phyloP scores from a whole-genome alignment of 2,888 invertebrate species.

The Melieria crassipennis region DNA sequence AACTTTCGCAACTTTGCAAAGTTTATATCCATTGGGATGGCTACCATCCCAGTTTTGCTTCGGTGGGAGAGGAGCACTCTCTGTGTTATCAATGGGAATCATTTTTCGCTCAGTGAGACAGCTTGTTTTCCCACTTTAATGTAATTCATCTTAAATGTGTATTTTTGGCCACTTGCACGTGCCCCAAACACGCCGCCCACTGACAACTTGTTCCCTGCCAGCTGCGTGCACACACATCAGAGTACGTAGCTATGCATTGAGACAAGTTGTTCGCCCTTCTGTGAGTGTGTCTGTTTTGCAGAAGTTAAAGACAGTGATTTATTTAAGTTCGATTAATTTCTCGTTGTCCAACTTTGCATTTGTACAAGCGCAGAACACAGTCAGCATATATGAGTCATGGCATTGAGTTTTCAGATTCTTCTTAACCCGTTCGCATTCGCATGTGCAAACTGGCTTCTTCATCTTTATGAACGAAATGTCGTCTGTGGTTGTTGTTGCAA shows the following conservation, averaged over 20 bases:
- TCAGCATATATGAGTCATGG: no score
- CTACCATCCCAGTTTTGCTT: not conserved
- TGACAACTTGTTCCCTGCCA: no score
- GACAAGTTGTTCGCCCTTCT: not conserved
- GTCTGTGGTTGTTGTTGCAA: no score
- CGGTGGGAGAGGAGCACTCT: not conserved
- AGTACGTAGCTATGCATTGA: constrained; percentile 13
- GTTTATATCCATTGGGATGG: not conserved
- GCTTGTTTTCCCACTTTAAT: constrained; percentile 19
- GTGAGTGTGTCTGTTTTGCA: not conserved
- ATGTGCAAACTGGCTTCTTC: no score
- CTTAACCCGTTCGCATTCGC: no score
- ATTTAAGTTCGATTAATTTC: constrained; percentile 65
- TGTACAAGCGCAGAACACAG: no score
- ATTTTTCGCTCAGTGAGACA: constrained; percentile 45
- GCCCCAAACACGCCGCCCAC: no score
- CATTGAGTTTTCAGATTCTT: no score
- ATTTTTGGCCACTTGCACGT: not conserved
- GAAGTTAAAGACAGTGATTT: constrained; percentile 61
- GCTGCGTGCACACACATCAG: not conserved
- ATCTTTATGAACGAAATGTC: no score
- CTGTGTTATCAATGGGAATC: constrained; percentile 46
- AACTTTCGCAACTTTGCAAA: constrained; percentile 31
- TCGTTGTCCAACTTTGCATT: no score
- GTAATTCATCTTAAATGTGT: not conserved